Percentiles rank a stretch among this genome's conserved stretches.
These are phyloP conservation scores for Saimiri boliviensis DNA, from an alignment of 2,113 vertebrate genomes.

Conservation along the genomic window DNA sequence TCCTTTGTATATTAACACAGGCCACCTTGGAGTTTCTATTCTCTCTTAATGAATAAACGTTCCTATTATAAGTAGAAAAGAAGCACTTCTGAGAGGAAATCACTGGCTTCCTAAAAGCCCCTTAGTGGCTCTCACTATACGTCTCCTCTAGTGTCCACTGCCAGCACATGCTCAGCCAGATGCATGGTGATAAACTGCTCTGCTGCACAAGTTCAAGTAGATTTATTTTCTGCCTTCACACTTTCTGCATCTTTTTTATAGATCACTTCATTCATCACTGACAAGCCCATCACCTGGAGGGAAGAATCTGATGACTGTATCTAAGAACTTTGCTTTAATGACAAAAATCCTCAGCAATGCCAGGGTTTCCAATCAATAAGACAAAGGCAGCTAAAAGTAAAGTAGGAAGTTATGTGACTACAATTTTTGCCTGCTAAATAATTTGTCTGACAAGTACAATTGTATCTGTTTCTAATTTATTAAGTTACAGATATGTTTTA, in stretches of 20 bases:
- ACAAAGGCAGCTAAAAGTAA: constrained; percentile 1
- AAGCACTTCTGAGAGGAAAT: not conserved
- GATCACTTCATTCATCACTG: constrained; percentile 51
- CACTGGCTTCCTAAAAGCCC: not conserved
- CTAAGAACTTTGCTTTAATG: not conserved
- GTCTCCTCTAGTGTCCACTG: not conserved
- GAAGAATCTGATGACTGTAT: not conserved
- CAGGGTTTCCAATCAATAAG: constrained; percentile 7
- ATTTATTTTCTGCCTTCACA: constrained; percentile 8
- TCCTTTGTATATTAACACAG: not conserved
- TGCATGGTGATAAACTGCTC: too few species aligned
- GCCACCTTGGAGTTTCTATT: not conserved
- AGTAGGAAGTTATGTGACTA: not conserved
- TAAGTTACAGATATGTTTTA: not conserved
- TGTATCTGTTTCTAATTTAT: not conserved
- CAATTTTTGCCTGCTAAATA: constrained; percentile 1
- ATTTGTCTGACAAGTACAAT: not conserved
- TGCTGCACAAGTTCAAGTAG: not conserved
- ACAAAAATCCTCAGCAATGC: not conserved
- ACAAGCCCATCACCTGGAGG: not conserved
- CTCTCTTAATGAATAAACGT: not conserved
- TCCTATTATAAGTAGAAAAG: constrained; percentile 19
- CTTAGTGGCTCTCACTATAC: not conserved
- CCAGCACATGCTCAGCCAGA: not conserved
- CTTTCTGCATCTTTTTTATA: not conserved